Percentiles rank a stretch among this genome's conserved stretches.
These are phyloP conservation scores for Oophaga sylvatica DNA, from an alignment of 2,797 vertebrate species.

Conservation along the genomic window DNA sequence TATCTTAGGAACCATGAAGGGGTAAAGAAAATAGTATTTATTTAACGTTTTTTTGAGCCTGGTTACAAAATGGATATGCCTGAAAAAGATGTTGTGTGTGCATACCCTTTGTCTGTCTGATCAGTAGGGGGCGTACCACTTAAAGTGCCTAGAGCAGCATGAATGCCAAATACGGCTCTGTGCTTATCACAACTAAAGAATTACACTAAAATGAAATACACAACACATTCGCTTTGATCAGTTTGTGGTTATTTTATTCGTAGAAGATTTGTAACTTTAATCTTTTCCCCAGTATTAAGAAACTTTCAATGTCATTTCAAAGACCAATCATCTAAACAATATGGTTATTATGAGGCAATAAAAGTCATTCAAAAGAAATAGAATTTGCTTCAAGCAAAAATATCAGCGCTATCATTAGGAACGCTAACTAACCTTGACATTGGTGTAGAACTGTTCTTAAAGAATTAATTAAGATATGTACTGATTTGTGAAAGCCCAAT, in stretches of 20 bases:
- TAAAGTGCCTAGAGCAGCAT: no score
- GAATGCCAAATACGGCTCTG: no score
- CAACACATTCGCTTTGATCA: background rate
- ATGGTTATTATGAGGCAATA: conserved; percentile 15
- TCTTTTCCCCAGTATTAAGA: background rate
- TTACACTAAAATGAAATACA: background rate
- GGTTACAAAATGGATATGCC: no score
- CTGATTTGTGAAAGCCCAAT: conserved; percentile 5
- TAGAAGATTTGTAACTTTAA: background rate
- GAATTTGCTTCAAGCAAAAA: conserved; percentile 23
- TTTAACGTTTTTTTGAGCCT: no score
- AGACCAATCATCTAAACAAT: conserved; percentile 27
- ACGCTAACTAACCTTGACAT: conserved; percentile 25
- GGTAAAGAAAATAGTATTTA: no score
- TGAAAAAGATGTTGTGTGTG: no score
- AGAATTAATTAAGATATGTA: conserved; percentile 19
- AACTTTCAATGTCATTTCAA: background rate
- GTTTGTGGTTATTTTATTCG: background rate
- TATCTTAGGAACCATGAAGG: no score
- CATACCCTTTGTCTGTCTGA: no score
- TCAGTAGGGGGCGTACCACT: no score
- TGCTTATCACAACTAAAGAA: background rate
- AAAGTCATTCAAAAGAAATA: conserved; percentile 28
- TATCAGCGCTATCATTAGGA: background rate
- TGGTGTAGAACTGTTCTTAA: background rate